Evolutionary conservation across 2,797 vertebrate genomes (phyloP), one percentile per base, ranked within the genome.

Genomic region (Novumbra hubbsi): DNA sequence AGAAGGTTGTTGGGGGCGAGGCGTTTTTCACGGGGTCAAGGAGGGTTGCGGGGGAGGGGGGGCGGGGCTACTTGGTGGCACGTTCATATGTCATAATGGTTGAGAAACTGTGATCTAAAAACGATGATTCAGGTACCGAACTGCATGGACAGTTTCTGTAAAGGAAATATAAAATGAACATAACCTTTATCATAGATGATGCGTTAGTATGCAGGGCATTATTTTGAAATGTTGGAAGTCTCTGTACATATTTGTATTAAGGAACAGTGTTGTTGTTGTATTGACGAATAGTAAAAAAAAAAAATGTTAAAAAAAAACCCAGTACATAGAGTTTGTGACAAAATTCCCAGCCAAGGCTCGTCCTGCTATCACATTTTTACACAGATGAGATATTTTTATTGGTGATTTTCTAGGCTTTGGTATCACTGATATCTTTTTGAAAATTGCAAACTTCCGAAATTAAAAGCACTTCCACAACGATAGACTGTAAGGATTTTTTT

Each of bases 371-470:
- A 91, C 87, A 86, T 94, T 94, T 94, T 92, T 95, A 94, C 92
- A 93, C 86, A 95, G 92, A 94, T 85, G 82, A 93, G 89, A 88
- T 94, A 94, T 94, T 95, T 95, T 94, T 94, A 93, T 91, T 92
- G 92, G 85, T 93, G 88, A 92, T 94, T 93, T 94, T 94, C 86
- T 93, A 94, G 90, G 78, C 83, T 86, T 89, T 89, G 86, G 86
- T 90, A 90, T 83, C 87, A 83, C 91, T 88, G 83, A 91, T 89
- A 91, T 91, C 86, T 90, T 92, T 91, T 90, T 86, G 82, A 88
- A 88, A 89, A 88, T 74, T 74, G 90, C 81, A 86, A 91, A 82
- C 93, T 94, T 94, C 92, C 93, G 92, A 86, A 86, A 89, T 90
- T 83, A 88, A 88, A 91, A 90, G 89, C 91, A 94, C 92, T 93